Evolutionary conservation across 2,797 vertebrate species (phyloP).

Genomic region (Myotis pilosus): DNA sequence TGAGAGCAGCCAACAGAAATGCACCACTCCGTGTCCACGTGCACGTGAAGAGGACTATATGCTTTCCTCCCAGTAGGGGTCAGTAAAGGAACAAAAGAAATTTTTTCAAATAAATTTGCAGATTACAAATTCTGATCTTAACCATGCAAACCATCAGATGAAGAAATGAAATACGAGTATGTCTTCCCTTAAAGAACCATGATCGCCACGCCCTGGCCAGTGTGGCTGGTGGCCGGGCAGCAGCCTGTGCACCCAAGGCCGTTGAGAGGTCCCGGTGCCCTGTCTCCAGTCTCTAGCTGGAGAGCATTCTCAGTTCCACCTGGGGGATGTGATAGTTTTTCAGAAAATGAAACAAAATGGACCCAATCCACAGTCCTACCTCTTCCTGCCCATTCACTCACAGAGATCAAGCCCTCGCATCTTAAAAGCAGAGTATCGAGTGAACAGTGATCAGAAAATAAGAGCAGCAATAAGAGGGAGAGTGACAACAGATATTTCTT

Average conservation of each 20-base stretch:
- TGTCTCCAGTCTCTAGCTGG: no score
- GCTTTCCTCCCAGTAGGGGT: conserved; percentile 42
- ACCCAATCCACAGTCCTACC: neutral
- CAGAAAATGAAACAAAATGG: neutral
- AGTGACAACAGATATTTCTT: neutral
- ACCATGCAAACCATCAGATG: neutral
- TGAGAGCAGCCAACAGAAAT: neutral
- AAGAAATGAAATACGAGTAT: no score
- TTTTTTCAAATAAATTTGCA: no score
- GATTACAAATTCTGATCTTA: neutral
- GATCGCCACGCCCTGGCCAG: neutral
- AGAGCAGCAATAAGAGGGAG: neutral
- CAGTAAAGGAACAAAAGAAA: conserved; percentile 44
- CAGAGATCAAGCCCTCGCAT: neutral
- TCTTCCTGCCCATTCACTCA: neutral
- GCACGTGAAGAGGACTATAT: fast-evolving
- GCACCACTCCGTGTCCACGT: fast-evolving
- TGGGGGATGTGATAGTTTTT: neutral
- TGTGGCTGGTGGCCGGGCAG: neutral
- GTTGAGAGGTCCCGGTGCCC: no score
- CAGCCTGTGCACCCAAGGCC: neutral
- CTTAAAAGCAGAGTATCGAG: neutral
- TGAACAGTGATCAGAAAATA: no score
- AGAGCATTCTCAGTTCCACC: neutral
- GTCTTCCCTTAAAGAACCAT: neutral